Base-by-base conservation (phyloP, 2,113 vertebrate genomes). In the Clinocottus analis region DNA sequence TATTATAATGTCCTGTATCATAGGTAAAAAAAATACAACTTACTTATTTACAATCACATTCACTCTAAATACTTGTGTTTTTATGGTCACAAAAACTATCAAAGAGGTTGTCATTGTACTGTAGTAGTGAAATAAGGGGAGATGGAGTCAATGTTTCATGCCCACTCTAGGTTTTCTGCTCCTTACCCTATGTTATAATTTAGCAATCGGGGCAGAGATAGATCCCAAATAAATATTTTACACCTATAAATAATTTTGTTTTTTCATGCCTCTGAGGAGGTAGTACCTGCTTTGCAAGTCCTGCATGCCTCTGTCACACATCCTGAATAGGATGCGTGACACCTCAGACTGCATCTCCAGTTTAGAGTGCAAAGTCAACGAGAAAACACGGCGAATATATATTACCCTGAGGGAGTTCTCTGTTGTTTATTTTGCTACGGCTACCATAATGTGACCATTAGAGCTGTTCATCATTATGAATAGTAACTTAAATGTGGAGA, bases 241-340 rank as follows among this genome's bases (percentile, higher is more conserved):
- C 76, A 78, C 82, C 49, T 78, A 89, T 94, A 89, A 95, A 94
- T 93, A 92, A 93, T 93, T 95, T 93, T 90, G 88, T 93, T 91
- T 93, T 91, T 53, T 70, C 66, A 67, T 53, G 74, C 61, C 70
- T 75, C 82, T 8, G n/a, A 75, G 59, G 74, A 83, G 43, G 64
- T 45, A 64, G 61, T 60, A 82, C 80, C 81, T 89, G 64, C 82
- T 84, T 79, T 91, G 84, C 79, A 86, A 77, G 82, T 82, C 67
- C 80, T 82, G 87, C 87, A 87, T 77, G 77, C 79, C 84, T 72
- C 49, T 80, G 71, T 79, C 83, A 88, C 83, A 82, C 78, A 68
- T 75, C 58, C 61, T 72, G 74, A 85, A 86, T 80, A 80, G 41
- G 69, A 51, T n/a, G 31, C 25, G 74, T n/a, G 49, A 85, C 72